Base-by-base conservation (phyloP, 2,113 vertebrate genomes). In the Psittacus erithacus region DNA sequence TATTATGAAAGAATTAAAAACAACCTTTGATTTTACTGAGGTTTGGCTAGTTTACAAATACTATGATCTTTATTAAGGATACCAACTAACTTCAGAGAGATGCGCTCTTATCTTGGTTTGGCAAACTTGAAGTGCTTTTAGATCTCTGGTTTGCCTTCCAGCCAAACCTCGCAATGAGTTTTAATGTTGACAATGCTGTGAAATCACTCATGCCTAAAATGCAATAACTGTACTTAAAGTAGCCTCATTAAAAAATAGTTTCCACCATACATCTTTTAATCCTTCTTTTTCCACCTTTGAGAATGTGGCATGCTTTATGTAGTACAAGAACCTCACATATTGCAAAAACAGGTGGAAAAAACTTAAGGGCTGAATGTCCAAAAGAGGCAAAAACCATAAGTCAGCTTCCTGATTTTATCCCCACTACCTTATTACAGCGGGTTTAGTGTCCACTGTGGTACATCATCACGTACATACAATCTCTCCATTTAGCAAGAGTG, bases 21-120 rank as follows among this genome's bases (percentile, higher is more conserved):
- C 53, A 91, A 92, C 90, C 91, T 97, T 96, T 96, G 94, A 95
- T 95, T 97, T 93, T 92, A 78, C 79, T 93, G 92, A 96, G 97
- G 97, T 96, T 97, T 97, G 96, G 94, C 93, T 69, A 89, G 63
- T 85, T 92, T 92, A 95, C 83, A 95, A 95, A 94, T 80, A 92
- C 85, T 93, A 47, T 79, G 86, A 92, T 97, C 95, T 92, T 95
- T 89, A 97, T 95, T 92, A 95, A 96, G 90, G 90, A 82, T 86
- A 94, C 92, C 80, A 76, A 97, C 73, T 91, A 95, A 95, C 94
- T 97, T 97, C 94, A 96, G 94, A 96, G 93, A 68, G 93, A 94
- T 92, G 93, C 78, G 95, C 75, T 82, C 77, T 94, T 97, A 96
- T 96, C 97, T 95, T 95, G 97, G 95, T 88, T 96, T 97, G 96